Evolutionary conservation across 2,113 vertebrate genomes (phyloP).

Genomic region (Xyliphius kryptos): DNA sequence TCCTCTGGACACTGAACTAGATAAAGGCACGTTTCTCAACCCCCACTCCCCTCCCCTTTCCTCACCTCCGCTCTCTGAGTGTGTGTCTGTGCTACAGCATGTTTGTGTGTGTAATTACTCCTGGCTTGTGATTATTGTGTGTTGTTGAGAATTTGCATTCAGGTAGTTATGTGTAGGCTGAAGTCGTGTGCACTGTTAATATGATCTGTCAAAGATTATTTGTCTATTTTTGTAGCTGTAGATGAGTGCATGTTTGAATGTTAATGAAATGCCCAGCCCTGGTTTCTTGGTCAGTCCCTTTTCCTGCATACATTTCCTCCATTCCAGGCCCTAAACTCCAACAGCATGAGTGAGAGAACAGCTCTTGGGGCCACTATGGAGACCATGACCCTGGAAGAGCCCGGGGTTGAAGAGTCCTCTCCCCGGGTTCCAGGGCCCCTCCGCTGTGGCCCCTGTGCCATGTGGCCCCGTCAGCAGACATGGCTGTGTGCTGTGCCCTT

Average conservation of each 20-base stretch:
- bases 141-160: conserved; percentile 38
- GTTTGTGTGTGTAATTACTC: conserved; percentile 21
- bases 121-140: conserved; percentile 28
- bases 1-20: conserved; percentile 41
- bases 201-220: conserved; percentile 27
- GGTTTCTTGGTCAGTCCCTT: conserved; percentile 47
- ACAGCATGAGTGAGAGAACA: conserved; percentile 67
- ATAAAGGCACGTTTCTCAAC: conserved; percentile 34
- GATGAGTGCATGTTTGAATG: conserved; percentile 39
- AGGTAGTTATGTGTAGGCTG: conserved; percentile 22
- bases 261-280: conserved; percentile 59
- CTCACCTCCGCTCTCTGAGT: conserved; percentile 26
- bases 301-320: conserved; percentile 42
- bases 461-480: conserved; percentile 93
- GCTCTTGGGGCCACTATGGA: conserved; percentile 70
- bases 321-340: conserved; percentile 39
- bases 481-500: conserved; percentile 89
- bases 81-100: conserved; percentile 49
- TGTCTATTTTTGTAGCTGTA: conserved; percentile 29
- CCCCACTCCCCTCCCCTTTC: conserved; percentile 1
- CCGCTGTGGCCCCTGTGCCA: conserved; percentile 85
- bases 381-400: conserved; percentile 77
- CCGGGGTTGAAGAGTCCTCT: conserved; percentile 75
- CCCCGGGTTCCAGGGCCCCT: conserved; percentile 78
- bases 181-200: conserved; percentile 22